Conservation (phyloP, 2,113 vertebrate genomes). For the Toxotes jaculatrix region DNA sequence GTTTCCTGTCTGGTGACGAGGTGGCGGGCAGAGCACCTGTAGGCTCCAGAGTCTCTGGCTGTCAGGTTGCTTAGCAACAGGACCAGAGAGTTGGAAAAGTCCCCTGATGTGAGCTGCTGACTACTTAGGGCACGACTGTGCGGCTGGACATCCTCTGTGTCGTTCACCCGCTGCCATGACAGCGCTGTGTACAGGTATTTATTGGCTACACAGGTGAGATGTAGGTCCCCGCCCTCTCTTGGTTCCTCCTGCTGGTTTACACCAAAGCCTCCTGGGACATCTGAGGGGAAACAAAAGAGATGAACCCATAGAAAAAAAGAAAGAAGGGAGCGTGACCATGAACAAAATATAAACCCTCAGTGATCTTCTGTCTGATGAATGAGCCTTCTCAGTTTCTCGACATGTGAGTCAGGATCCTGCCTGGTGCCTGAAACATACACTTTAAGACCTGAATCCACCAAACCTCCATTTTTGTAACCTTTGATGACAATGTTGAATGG, state of each 20-base stretch:
- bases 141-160: conserved; percentile 30
- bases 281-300: conserved; percentile 74
- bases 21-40: conserved; percentile 90
- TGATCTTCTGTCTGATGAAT: conserved; percentile 40
- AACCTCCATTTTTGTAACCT: conserved; percentile 70
- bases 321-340: not conserved
- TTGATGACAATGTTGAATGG: conserved; percentile 83
- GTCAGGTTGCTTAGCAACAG: conserved; percentile 89
- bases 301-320: conserved; percentile 5
- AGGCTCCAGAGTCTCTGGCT: conserved; percentile 88
- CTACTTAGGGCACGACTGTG: conserved; percentile 44
- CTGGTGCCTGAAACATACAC: conserved; percentile 47
- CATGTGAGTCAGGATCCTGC: conserved; percentile 22
- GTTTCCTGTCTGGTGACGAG: conserved; percentile 87
- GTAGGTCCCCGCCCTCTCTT: conserved; percentile 90
- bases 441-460: conserved; percentile 41
- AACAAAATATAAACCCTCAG: conserved; percentile 1
- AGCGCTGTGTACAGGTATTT: conserved; percentile 91
- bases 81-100: conserved; percentile 86
- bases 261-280: conserved; percentile 90
- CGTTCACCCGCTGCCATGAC: conserved; percentile 87
- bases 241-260: conserved; percentile 86
- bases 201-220: conserved; percentile 91
- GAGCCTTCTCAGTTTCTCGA: conserved; percentile 40
- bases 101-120: conserved; percentile 74